Base-by-base conservation (phyloP, 1,140 invertebrate species). In the Halictus rubicundus region DNA sequence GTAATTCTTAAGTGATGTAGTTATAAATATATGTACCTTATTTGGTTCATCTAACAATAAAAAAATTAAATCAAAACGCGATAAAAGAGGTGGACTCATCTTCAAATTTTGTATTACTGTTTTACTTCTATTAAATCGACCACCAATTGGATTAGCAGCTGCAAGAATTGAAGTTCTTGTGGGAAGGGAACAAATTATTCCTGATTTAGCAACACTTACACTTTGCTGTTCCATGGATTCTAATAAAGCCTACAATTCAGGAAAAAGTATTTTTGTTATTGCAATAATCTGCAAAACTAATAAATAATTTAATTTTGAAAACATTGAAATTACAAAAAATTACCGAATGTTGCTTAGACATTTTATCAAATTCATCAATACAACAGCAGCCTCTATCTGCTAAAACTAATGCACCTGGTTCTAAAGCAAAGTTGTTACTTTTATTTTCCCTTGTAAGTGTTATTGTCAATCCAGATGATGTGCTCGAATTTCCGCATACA, bases 291-390 rank as follows among this genome's bases (percentile, higher is more conserved):
- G 39, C 9, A 39, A 25, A 54, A 0, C 46, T 46, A 52, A 49
- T 46, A 37, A 49, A 23, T 0, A 64, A 52, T 14, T 54, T 64
- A 32, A 46, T 32, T 32, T 42, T 21, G 19, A 16, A 25, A 12
- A 42, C 6, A 66, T 16, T 49, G 8, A 19, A 16, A 59, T 21
- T 46, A 65, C n/a, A 70, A 49, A 37, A 52, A 69, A 52, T 49
- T 85, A 74, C 77, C 73, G 81, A 70, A 82, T 88, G 95, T 87
- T 97, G 96, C 66, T 92, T 91, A 52, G 94, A 92, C 95, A 99
- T 97, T 94, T 99, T 99, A 92, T 99, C 98, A 90, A 99, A 98
- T 93, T 99, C 98, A 92, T 99, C 98, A 60, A 99, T 97, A 87
- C 97, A 98, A 91, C 98, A 99, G 64, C 95, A 96, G 0, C 98